Percentiles rank a stretch among this genome's conserved stretches.
Conservation (phyloP, 1,140 invertebrate species). For the Leptestheria dahalacensis region DNA sequence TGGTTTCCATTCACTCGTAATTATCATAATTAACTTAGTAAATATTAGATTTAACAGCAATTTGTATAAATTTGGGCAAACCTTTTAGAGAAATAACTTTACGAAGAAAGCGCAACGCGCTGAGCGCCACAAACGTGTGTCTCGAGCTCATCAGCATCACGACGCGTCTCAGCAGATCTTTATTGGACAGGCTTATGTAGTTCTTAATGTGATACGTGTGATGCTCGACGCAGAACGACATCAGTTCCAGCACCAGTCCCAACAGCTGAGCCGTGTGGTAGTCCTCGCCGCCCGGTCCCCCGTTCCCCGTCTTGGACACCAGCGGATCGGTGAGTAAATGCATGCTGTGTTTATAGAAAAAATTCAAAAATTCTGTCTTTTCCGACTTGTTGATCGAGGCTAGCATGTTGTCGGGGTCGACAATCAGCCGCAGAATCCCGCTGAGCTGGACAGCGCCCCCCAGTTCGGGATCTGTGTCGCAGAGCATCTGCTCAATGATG, state of each 20-base stretch:
- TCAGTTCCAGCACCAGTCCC: conserved; percentile 81
- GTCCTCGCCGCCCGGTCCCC: conserved; percentile 76
- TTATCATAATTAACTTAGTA: too few relatives aligned
- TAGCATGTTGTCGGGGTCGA: conserved; percentile 98
- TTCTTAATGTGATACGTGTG: conserved; percentile 96
- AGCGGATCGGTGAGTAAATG: conserved; percentile 76
- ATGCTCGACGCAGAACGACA: conserved; percentile 99
- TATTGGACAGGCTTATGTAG: conserved; percentile 69
- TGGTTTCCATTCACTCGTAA: too few relatives aligned
- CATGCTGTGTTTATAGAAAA: conserved; percentile 98
- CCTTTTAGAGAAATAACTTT: conserved; percentile 25
- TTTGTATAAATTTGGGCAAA: too few relatives aligned
- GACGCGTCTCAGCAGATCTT: conserved; percentile 86
- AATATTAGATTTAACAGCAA: too few relatives aligned
- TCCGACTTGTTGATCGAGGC: conserved; percentile 85
- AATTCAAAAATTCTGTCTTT: conserved; percentile 94
- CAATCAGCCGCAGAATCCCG: conserved; percentile 76
- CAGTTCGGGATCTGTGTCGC: conserved; percentile 71
- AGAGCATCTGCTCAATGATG: conserved; percentile 91
- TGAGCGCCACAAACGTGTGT: conserved; percentile 93
- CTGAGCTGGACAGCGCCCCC: conserved; percentile 92
- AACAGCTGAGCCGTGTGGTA: conserved; percentile 90
- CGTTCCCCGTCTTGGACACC: conserved; percentile 73
- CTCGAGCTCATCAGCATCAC: conserved; percentile 92
- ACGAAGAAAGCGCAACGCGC: conserved; percentile 29